These are phyloP conservation scores for Chouioia cunea DNA, from an alignment of 2,888 invertebrate genomes.

Conservation along the genomic window DNA sequence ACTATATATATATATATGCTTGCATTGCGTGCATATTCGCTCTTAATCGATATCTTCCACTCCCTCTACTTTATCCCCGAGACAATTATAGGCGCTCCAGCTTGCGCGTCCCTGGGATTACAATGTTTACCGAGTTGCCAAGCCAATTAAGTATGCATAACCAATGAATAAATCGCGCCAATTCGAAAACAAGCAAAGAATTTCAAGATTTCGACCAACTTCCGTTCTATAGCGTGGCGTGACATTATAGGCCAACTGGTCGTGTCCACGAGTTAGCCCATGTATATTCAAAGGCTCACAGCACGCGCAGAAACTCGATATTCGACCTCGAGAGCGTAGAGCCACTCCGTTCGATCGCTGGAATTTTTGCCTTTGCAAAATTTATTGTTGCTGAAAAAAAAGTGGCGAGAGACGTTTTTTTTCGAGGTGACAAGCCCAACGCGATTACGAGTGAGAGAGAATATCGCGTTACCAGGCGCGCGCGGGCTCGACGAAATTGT, in stretches of 20 bases:
- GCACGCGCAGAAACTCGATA: constrained; percentile 20
- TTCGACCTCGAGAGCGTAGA: constrained; percentile 1
- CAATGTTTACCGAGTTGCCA: no score
- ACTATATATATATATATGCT: not conserved
- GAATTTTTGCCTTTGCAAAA: constrained; percentile 21
- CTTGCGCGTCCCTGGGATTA: no score
- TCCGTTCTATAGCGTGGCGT: no score
- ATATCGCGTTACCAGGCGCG: constrained; percentile 27
- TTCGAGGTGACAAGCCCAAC: constrained; percentile 4
- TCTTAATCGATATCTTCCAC: constrained; percentile 24
- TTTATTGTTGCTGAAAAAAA: not conserved
- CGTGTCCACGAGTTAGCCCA: no score
- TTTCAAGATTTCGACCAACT: no score
- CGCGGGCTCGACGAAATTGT: constrained; percentile 37
- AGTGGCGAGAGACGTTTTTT: no score
- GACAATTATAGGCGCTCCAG: no score
- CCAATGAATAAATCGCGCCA: not conserved
- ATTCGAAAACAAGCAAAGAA: constrained; percentile 20
- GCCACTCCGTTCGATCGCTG: not conserved
- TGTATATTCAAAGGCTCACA: constrained; percentile 9
- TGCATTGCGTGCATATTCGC: constrained; percentile 34
- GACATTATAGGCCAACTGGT: no score
- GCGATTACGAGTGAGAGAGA: not conserved
- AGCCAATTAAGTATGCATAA: no score
- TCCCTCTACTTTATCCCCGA: no score